Evolutionary conservation across 2,797 vertebrate species (phyloP).

Genomic region (Craterocephalus amniculus): DNA sequence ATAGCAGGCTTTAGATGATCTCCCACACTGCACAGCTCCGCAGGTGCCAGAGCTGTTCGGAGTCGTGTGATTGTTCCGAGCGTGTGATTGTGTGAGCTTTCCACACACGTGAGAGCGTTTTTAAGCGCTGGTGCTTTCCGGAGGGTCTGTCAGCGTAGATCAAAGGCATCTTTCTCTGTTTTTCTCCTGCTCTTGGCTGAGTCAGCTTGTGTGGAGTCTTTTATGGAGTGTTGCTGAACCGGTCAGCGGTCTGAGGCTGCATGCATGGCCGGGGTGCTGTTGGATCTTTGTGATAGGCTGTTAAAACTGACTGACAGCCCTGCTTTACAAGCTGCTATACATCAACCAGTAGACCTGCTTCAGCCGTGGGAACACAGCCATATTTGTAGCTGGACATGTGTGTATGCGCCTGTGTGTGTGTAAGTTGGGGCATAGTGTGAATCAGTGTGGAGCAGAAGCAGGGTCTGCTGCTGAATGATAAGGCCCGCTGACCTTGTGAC

Average conservation of each 20-base stretch:
- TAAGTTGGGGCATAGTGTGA: constrained; percentile 18
- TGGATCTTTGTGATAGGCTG: constrained; percentile 70
- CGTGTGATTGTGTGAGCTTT: constrained; percentile 41
- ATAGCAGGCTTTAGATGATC: constrained; percentile 57
- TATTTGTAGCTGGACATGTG: constrained; percentile 19
- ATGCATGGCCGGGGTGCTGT: constrained; percentile 61
- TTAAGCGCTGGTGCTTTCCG: constrained; percentile 40
- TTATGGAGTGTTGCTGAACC: constrained; percentile 73
- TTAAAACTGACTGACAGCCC: constrained; percentile 69
- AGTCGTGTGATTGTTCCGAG: constrained; percentile 17
- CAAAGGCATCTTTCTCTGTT: constrained; percentile 55
- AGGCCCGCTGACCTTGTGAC: constrained; percentile 70
- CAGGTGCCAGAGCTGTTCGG: constrained; percentile 68
- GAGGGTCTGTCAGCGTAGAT: constrained; percentile 58
- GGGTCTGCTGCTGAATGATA: constrained; percentile 66
- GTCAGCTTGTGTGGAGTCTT: constrained; percentile 50
- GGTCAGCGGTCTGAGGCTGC: constrained; percentile 45
- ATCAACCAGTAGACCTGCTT: constrained; percentile 63
- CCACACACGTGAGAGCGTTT: constrained; percentile 40
- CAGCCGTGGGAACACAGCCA: constrained; percentile 69
- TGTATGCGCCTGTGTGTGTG: constrained; percentile 2
- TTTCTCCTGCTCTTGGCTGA: constrained; percentile 58
- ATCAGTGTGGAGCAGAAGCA: constrained; percentile 51
- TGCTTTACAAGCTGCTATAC: constrained; percentile 73
- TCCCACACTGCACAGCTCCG: constrained; percentile 57